Evolutionary conservation across 1,140 invertebrate genomes (phyloP).

Genomic region (Spodoptera litura): DNA sequence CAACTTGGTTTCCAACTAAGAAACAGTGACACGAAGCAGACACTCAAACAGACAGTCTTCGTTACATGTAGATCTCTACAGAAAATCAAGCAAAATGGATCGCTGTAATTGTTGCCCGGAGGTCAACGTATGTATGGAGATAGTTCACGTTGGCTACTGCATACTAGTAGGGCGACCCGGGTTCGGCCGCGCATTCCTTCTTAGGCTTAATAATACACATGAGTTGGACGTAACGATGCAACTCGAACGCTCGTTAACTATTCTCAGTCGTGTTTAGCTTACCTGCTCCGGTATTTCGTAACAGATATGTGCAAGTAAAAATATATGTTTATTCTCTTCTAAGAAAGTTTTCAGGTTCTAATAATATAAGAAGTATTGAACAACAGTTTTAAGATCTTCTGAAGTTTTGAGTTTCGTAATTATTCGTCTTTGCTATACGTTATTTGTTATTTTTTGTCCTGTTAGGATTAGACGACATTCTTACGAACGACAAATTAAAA

Average conservation of each 20-base stretch:
- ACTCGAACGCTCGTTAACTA: constrained; percentile 75
- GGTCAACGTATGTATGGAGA: constrained; percentile 54
- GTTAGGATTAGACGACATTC: no score
- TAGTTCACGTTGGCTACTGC: constrained; percentile 58
- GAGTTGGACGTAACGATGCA: constrained; percentile 75
- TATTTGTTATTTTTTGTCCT: no score
- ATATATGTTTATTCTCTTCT: no score
- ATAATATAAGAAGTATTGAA: no score
- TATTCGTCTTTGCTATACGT: neutral
- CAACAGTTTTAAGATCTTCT: no score
- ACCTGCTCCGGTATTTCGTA: constrained; percentile 49
- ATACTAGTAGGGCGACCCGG: constrained; percentile 33
- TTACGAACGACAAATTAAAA: neutral
- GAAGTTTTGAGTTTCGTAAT: no score
- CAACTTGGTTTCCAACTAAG: neutral
- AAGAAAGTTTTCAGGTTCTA: no score
- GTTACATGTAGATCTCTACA: constrained; percentile 3
- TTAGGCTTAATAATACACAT: constrained; percentile 82
- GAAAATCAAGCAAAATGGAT: constrained; percentile 42
- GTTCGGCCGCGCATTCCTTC: constrained; percentile 73
- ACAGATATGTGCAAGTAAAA: neutral
- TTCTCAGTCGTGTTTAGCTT: constrained; percentile 56
- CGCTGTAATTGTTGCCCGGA: constrained; percentile 54
- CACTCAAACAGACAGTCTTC: neutral
- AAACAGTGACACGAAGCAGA: neutral